These are phyloP conservation scores for Deilephila porcellus DNA, from an alignment of 2,888 invertebrate genomes.

Conservation along the genomic window DNA sequence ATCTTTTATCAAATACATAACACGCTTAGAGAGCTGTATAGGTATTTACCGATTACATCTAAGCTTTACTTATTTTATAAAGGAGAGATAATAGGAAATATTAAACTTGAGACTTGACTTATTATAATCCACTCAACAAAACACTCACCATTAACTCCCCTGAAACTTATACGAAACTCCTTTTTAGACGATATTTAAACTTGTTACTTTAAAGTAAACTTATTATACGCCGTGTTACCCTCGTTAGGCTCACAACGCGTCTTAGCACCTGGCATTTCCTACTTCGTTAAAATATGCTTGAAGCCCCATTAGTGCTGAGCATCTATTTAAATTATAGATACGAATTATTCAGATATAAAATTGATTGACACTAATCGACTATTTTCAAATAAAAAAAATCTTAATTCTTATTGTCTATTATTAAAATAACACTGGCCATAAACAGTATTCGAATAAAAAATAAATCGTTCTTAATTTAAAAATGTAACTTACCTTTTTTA, in stretches of 20 bases:
- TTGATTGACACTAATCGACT: neutral
- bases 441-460: neutral
- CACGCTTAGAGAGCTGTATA: no score
- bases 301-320: neutral
- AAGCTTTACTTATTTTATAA: no score
- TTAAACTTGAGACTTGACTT: neutral
- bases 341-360: neutral
- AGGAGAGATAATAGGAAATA: no score
- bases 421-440: neutral
- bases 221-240: conserved; percentile 41
- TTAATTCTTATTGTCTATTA: neutral
- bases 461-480: neutral
- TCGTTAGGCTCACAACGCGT: conserved; percentile 34
- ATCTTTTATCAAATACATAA: no score
- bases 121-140: neutral
- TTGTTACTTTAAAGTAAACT: conserved; percentile 27
- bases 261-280: neutral
- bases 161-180: neutral
- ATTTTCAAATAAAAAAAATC: neutral
- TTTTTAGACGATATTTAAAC: neutral
- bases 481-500: neutral
- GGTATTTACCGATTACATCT: no score
- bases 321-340: neutral
- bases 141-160: neutral
- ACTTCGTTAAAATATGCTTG: neutral